These are phyloP conservation scores for Bombyx mori DNA, from an alignment of 1,140 invertebrate genomes.

Conservation along the genomic window ASM3026992v2 NC_085121.1:15027501-15028000, in stretches of 20 bases:
- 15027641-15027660: constrained; percentile 84
- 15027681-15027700: constrained; percentile 37
- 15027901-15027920: too few relatives aligned
- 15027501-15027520: too few relatives aligned
- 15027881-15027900: too few relatives aligned
- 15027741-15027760: constrained; percentile 18
- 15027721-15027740: background rate
- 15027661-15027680: constrained; percentile 87
- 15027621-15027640: constrained; percentile 82
- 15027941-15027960: too few relatives aligned
- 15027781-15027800: constrained; percentile 78
- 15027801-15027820: constrained; percentile 81
- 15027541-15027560: background rate
- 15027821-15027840: constrained; percentile 85
- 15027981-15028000: too few relatives aligned
- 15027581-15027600: constrained; percentile 81
- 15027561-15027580: background rate
- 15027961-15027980: too few relatives aligned
- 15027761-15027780: constrained; percentile 79
- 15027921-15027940: too few relatives aligned
- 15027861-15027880: too few relatives aligned
- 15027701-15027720: background rate
- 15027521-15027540: too few relatives aligned
- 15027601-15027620: constrained; percentile 83
- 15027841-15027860: constrained; percentile 27